Evolutionary conservation across 2,888 invertebrate genomes (phyloP), one percentile per base, ranked within the genome.

Genomic region (Allolobophora icterica): DNA sequence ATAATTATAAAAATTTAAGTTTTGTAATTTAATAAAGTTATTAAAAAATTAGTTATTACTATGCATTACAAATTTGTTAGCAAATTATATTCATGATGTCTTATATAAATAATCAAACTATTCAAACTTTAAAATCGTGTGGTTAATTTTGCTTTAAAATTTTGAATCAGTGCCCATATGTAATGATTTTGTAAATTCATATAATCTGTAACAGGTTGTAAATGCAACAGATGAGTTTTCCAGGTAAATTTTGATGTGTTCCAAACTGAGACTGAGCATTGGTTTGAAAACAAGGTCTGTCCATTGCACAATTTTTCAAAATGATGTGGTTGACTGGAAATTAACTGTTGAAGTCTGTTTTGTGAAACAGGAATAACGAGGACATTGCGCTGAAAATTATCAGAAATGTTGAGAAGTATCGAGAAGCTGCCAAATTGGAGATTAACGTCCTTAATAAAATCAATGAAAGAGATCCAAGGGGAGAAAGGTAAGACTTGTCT

Each of bases 351-450:
- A 87, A 24, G 87, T 87, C 87, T 35, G 34, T 87, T 35, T 87
- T 87, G 35, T 34, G 4, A 84, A 21, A 38, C 87, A 87, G 87
- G 38, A 87, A 87, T 38, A 94, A 93, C 91, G 93, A 94, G 38
- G 92, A 92, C 84, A 93, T 95, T 89, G 99, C 99, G 95, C 96
- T 99, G 96, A 99, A 99, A 96, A 98, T 99, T 94, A 99, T 99
- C 94, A 99, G 99, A 96, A 99, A 99, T 96, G 99, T 99, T 93
- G 98, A 99, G 96, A 99, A 99, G 96, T 99, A 99, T 96, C 97
- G 99, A 95, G 99, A 99, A 96, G 99, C 99, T 94, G 99, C 99
- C 93, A 99, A 98, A 96, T 96, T 99, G 95, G 99, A 99, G 96
- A 99, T 99, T 94, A 99, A 99, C 96, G 99, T 99, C 91, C 96